These are phyloP conservation scores for Himalopsyche phryganea DNA, from an alignment of 1,140 invertebrate genomes.

Conservation along the genomic window DNA sequence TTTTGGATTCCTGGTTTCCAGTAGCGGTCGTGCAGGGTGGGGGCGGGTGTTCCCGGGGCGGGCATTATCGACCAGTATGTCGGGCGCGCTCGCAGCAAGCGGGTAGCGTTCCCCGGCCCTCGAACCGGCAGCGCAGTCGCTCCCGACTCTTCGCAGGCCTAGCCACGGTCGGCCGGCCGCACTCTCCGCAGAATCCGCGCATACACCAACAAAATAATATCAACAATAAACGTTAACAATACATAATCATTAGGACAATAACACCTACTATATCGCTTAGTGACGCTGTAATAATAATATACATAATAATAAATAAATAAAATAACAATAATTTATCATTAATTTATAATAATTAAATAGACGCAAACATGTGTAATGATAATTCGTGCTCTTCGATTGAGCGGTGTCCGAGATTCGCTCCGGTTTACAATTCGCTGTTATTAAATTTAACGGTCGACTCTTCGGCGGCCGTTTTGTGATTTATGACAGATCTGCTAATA, in stretches of 20 bases:
- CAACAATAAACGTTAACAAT: constrained; percentile 17
- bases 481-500: too few species aligned
- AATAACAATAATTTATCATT: too few species aligned
- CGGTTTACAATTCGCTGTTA: too few species aligned
- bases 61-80: constrained; percentile 1
- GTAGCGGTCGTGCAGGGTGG: neutral
- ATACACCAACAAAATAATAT: constrained; percentile 3
- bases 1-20: neutral
- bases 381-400: too few species aligned
- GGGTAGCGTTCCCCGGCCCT: neutral
- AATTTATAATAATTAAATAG: too few species aligned
- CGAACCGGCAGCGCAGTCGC: constrained; percentile 8
- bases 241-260: constrained; percentile 20
- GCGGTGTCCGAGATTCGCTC: too few species aligned
- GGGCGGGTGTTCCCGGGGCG: neutral
- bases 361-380: too few species aligned
- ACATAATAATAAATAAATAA: too few species aligned
- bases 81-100: neutral
- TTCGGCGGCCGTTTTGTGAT: too few species aligned
- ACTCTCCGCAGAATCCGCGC: constrained; percentile 28
- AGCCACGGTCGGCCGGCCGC: constrained; percentile 17
- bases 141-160: constrained; percentile 14
- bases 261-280: neutral
- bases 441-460: too few species aligned
- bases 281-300: too few species aligned